Conservation (phyloP, 2,797 vertebrate species). For the Schizothorax lantsangensis region DNA sequence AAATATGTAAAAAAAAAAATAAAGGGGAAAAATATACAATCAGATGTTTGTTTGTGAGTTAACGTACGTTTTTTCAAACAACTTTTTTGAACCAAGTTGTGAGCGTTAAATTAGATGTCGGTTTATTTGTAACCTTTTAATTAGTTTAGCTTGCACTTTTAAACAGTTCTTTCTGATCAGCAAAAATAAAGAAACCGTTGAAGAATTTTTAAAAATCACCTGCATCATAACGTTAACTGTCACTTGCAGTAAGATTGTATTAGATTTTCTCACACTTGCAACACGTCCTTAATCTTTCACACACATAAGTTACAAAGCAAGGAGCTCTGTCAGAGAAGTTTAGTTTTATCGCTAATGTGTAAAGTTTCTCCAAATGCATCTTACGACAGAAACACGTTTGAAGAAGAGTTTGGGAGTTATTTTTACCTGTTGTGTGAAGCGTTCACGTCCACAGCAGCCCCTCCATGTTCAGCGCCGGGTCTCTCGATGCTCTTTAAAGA, state of each 20-base stretch:
- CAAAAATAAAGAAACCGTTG: not conserved
- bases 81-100: not conserved
- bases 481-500: slow-evolving; percentile 59
- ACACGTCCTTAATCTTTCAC: not conserved
- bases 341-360: not conserved
- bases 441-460: slow-evolving; percentile 60
- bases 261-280: not conserved
- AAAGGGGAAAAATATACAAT: not conserved
- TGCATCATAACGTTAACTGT: not conserved
- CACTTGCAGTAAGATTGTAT: not conserved
- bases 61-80: not conserved
- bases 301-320: not conserved
- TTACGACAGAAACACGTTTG: not conserved
- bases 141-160: not conserved
- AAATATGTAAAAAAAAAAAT: not conserved
- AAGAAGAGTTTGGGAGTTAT: not conserved
- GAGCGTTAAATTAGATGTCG: not conserved
- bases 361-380: not conserved
- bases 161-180: too few relatives aligned
- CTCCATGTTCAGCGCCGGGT: slow-evolving; percentile 60
- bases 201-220: not conserved
- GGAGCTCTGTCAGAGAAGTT: not conserved
- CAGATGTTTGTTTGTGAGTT: not conserved
- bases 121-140: not conserved
- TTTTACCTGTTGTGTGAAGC: slow-evolving; percentile 63